Conservation (phyloP, 1,140 invertebrate species). For the Calliphora vicina region DNA sequence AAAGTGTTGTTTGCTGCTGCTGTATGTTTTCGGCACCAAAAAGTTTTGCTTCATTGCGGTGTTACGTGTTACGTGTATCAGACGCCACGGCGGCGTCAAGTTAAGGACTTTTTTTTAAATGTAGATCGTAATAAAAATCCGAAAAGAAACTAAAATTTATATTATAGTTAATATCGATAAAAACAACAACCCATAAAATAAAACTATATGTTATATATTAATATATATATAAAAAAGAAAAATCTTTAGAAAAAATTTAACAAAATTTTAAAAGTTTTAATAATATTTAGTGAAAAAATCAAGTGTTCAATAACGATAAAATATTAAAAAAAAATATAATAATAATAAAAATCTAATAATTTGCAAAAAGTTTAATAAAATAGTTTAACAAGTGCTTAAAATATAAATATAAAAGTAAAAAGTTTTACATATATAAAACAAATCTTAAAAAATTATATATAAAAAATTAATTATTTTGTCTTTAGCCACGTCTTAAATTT, state of each 20-base stretch:
- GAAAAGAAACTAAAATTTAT: background rate
- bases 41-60: conserved; percentile 58
- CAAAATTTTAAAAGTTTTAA: background rate
- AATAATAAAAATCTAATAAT: too few relatives aligned
- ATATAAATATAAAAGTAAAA: background rate
- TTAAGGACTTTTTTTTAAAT: conserved; percentile 30
- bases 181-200: background rate
- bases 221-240: conserved; percentile 4
- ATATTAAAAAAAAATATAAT: background rate
- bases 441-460: background rate
- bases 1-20: conserved; percentile 26
- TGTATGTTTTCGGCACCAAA: conserved; percentile 27
- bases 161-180: background rate
- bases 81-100: conserved; percentile 52
- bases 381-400: background rate
- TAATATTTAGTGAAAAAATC: background rate
- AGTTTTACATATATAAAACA: background rate
- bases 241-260: background rate
- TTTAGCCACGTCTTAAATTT: background rate
- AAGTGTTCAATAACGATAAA: background rate
- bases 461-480: background rate
- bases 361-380: background rate
- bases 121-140: background rate
- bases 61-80: conserved; percentile 63
- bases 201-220: conserved; percentile 8